A percentile compares a stretch with the other conserved stretches of the same genome.
Evolutionary conservation across 2,797 vertebrate species (phyloP).

Genomic region (Simalia tracyae): DNA sequence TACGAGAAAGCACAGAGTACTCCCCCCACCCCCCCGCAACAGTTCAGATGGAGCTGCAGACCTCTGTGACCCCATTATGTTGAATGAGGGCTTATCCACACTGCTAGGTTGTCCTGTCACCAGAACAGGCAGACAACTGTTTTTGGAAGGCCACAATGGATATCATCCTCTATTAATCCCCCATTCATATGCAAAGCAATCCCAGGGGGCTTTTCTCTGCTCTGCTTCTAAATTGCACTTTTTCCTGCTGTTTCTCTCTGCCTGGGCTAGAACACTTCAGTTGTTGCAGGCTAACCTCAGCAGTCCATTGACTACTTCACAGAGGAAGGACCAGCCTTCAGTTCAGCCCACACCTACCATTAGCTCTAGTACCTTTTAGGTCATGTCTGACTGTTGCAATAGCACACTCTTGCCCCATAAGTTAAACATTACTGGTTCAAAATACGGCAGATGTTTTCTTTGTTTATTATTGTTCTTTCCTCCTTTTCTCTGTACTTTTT

Average conservation of each 20-base stretch:
- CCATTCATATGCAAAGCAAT: background rate
- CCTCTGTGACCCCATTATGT: background rate
- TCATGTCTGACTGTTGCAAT: background rate
- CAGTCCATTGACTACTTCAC: background rate
- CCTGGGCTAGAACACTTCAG: background rate
- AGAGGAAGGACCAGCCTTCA: background rate
- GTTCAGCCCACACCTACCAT: background rate
- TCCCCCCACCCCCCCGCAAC: background rate
- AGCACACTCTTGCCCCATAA: background rate
- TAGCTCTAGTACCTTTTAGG: background rate
- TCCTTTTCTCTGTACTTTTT: background rate
- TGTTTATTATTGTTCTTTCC: background rate
- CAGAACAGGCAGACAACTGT: background rate
- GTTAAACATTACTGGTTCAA: background rate
- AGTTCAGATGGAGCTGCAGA: background rate
- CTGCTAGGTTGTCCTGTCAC: background rate
- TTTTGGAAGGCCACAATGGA: background rate
- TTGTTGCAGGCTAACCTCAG: background rate
- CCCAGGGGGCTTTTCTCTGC: background rate
- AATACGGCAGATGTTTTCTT: background rate
- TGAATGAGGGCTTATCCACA: background rate
- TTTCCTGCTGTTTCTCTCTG: background rate
- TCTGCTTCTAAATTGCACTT: background rate
- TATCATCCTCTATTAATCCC: background rate
- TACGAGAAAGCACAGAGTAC: background rate